Base-by-base conservation (phyloP, 2,113 vertebrate genomes). In the Callaeas wilsoni region DNA sequence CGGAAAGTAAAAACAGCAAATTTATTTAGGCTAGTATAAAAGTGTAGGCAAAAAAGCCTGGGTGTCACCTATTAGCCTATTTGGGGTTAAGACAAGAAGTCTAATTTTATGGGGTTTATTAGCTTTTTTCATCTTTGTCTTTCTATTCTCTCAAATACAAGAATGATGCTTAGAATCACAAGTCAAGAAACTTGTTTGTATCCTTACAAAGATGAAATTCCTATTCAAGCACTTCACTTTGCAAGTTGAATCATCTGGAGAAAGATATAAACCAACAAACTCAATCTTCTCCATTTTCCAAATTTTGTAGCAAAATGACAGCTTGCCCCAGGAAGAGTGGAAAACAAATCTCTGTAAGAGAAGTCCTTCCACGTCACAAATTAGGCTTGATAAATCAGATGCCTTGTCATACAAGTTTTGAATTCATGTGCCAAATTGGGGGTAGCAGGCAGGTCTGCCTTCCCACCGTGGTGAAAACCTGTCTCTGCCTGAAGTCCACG, bases 401-500 rank as follows among this genome's bases (percentile, higher is more conserved):
- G 84, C 32, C 82, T 90, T 96, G 92, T 93, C 87, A 76, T 52
- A 60, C 42, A 93, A 91, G 70, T 85, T 60, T 76, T 15, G 1
- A 73, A 90, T 84, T 41, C 78, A 64, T 27, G 53, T 87, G 89
- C 84, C 89, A 97, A 94, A 94, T 0, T 79, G 62, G n/a, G 89
- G 63, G 84, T 52, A 95, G 91, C 89, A 82, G 70, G 57, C 88
- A 89, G 87, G 62, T 86, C 65, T 95, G 83, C 81, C 77, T 92
- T 91, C 76, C 86, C 63, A 80, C 81, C 39, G 0, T 67, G 68
- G 91, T 96, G 69, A 97, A 92, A 96, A 96, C 89, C 93, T 95
- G 94, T 97, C 93, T 95, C 80, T 87, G 94, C 71, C 93, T 94
- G 65, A 93, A 97, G 94, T 84, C 92, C 89, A 95, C 0, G 74